Percentiles rank a stretch among this genome's conserved stretches.
Conservation (phyloP, 1,140 invertebrate genomes). For the Cyclargus thomasi region DNA sequence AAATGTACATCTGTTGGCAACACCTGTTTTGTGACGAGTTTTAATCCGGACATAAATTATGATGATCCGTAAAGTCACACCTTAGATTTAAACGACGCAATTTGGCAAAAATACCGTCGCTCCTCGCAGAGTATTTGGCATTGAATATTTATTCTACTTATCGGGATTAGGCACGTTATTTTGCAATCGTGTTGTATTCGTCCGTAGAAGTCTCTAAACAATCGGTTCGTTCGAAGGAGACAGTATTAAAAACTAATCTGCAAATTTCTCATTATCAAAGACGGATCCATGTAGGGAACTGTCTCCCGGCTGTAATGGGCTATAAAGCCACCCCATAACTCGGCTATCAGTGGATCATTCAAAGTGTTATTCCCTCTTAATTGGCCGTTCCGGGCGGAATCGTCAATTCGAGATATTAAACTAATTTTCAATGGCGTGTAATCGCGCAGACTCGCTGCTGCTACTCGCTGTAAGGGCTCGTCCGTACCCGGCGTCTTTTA, state of each 20-base stretch:
- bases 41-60: background rate
- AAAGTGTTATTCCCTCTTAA: slow-evolving; percentile 69
- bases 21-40: background rate
- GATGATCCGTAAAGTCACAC: background rate
- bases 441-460: slow-evolving; percentile 47
- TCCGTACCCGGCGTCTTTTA: background rate
- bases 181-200: background rate
- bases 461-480: slow-evolving; percentile 27
- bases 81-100: background rate
- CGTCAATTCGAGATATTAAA: slow-evolving; percentile 70
- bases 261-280: slow-evolving; percentile 17
- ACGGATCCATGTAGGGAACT: slow-evolving; percentile 39
- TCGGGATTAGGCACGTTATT: no score
- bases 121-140: background rate
- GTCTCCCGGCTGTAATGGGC: slow-evolving; percentile 54
- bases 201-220: background rate
- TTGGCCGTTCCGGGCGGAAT: slow-evolving; percentile 62
- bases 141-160: background rate
- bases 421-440: slow-evolving; percentile 70
- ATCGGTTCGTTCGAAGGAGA: background rate
- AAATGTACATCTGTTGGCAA: slow-evolving; percentile 1
- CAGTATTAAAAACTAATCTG: background rate
- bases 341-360: slow-evolving; percentile 58
- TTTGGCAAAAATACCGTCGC: background rate
- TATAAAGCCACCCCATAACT: slow-evolving; percentile 68